phyloP scores from a whole-genome alignment of 2,888 invertebrate species.

The Choreutis nemorana region DNA sequence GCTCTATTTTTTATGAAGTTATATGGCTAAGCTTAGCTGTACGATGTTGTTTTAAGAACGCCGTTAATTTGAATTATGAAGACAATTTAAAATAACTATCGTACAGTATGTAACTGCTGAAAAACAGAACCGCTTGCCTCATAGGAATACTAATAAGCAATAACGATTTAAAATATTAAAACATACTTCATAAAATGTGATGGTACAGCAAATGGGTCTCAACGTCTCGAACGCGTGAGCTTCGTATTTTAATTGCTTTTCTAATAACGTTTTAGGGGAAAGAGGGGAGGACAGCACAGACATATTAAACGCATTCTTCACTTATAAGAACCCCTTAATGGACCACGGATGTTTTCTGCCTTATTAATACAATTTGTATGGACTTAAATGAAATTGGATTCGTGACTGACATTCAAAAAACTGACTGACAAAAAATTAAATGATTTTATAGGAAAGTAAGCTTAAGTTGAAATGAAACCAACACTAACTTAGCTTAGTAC shows the following conservation, averaged over 20 bases:
- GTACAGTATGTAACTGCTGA: constrained; percentile 12
- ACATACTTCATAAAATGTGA: too few species aligned
- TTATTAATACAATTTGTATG: constrained; percentile 49
- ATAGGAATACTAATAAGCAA: too few species aligned
- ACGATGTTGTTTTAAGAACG: too few species aligned
- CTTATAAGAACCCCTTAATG: constrained; percentile 52
- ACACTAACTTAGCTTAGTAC: too few species aligned
- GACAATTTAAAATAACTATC: neutral
- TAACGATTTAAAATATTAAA: too few species aligned
- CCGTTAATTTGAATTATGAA: too few species aligned
- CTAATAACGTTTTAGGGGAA: constrained; percentile 33
- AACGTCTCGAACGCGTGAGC: constrained; percentile 43
- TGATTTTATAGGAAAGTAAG: too few species aligned
- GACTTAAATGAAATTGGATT: constrained; percentile 16
- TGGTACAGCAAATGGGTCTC: constrained; percentile 39
- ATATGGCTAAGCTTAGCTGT: too few species aligned
- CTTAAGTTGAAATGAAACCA: too few species aligned
- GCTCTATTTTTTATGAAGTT: too few species aligned
- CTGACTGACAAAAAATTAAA: too few species aligned
- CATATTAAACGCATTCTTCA: constrained; percentile 51
- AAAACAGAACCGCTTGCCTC: constrained; percentile 24
- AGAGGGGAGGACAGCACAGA: constrained; percentile 24
- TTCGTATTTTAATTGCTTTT: constrained; percentile 52
- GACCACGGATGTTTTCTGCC: constrained; percentile 44
- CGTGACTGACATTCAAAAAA: too few species aligned